phyloP scores from a whole-genome alignment of 2,888 invertebrate species.

The Electrophaes corylata region DNA sequence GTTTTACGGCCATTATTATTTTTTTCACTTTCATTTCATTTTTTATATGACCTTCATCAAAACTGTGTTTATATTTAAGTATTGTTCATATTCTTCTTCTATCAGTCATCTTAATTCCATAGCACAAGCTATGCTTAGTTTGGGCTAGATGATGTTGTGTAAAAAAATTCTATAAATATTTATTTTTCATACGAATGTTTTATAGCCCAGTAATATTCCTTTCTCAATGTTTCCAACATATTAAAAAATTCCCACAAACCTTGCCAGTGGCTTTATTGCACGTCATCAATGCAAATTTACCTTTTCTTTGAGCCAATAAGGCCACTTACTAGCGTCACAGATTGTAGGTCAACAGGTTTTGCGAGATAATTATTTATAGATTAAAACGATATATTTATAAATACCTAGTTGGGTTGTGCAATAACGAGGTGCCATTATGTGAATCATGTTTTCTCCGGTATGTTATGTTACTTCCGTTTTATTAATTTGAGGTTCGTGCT shows the following conservation, averaged over 20 bases:
- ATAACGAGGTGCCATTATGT: slow-evolving; percentile 32
- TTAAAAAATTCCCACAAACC: slow-evolving; percentile 2
- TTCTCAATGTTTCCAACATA: not conserved
- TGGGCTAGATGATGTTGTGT: not conserved
- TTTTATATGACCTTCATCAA: too few species aligned
- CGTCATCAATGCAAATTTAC: slow-evolving; percentile 43
- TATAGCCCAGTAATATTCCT: not conserved
- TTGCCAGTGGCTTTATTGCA: slow-evolving; percentile 9
- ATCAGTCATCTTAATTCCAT: too few species aligned
- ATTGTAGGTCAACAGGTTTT: slow-evolving; percentile 36
- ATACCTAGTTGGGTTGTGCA: slow-evolving; percentile 29
- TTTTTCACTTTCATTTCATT: too few species aligned
- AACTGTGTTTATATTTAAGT: too few species aligned
- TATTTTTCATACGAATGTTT: not conserved
- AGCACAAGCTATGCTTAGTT: too few species aligned
- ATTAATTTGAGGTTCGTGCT: slow-evolving; percentile 7
- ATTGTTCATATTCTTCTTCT: too few species aligned
- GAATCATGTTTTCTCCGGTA: slow-evolving; percentile 31
- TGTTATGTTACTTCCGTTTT: slow-evolving; percentile 30
- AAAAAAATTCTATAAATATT: too few species aligned
- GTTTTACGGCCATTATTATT: too few species aligned
- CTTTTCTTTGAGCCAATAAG: slow-evolving; percentile 37
- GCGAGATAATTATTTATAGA: slow-evolving; percentile 36
- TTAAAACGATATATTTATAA: slow-evolving; percentile 30
- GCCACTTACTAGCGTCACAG: slow-evolving; percentile 27